Base-by-base conservation (phyloP, 2,113 vertebrate genomes). In the Trochalopteron elliotii region DNA sequence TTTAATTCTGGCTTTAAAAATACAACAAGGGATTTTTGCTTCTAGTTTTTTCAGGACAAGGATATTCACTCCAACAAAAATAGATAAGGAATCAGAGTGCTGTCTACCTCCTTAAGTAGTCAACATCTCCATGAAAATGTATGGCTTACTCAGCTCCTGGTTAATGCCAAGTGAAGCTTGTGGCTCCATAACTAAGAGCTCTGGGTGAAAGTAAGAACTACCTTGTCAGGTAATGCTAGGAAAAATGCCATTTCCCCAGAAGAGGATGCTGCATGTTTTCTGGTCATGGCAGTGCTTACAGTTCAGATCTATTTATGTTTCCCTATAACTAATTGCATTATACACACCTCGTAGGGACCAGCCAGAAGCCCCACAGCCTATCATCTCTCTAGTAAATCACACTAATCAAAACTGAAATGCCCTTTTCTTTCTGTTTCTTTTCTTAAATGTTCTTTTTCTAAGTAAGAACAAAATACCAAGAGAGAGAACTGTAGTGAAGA, bases 1-100 rank as follows among this genome's bases (percentile, higher is more conserved):
- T 96, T 93, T 94, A n/a, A 83, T 56, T 93, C 84, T 76, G 59
- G 20, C 49, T 85, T 93, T 84, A 57, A 82, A 91, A 87, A 79
- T 30, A 11, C 42, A 93, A 40, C 23, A 89, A 63, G 61, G 78
- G 9, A 56, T 57, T 79, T 89, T 84, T 61, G 11, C 12, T 4
- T 94, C 93, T 50, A 53, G 7, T 88, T 91, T 95, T 92, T 96
- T 33, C 55, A 79, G 30, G n/a, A 35, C 57, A 90, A 69, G 23
- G 17, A 61, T 59, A 90, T 47, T 90, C 15, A 83, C 22, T 81
- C 60, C 33, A 87, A 59, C 9, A 63, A 74, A 94, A 89, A 91
- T 44, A 95, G 70, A 55, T 45, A 87, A 69, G 53, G 53, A 95
- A 50, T 14, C 20, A 83, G 40, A 95, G 65, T 0, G 0, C 7